Base-by-base conservation (phyloP, 2,888 invertebrate species). In the Scaptomyza parva region DNA sequence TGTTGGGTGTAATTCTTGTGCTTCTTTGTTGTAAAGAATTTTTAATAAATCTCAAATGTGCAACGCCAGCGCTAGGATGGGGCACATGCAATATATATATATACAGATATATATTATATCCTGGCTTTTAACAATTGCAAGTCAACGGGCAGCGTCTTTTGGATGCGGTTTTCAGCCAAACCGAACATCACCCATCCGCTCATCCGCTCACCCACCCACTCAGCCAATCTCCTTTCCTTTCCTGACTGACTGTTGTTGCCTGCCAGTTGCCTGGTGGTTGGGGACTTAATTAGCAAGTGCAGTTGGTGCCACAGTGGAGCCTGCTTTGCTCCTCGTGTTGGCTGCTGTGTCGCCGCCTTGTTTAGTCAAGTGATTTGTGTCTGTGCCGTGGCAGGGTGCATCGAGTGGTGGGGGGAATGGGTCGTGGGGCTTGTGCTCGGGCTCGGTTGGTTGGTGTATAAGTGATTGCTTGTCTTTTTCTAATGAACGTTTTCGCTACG, bases 21-120 rank as follows among this genome's bases (percentile, higher is more conserved):
- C 75, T 74, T 75, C 62, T 57, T 71, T 78, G 55, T 68, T 76
- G 86, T 83, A 88, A 90, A 89, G 90, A 90, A 90, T 89, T 90
- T 90, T 90, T 90, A 90, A 90, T 90, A 90, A 90, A 89, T 90
- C 90, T 90, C 90, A 88, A 90, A 90, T 90, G 90, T 85, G 87
- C 89, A 87, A 71, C 69, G 69, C 73, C 65, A 72, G 68, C 67
- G 54, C 60, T 50, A 41, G 45, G 41, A 55, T 50, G 70, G 66
- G 52, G 69, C 67, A 30, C 18, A 47, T 54, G 54, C 45, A 53
- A 39, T 22, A 26, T 39, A 26, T 9, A 44, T 24, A 37, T 11
- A 35, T 28, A 59, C n/a, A 41, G 12, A n/a, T 30, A n/a, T 22
- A 22, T 12, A 22, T 44, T 17, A n/a, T 44, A 26, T 58, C 66